Evolutionary conservation across 2,797 vertebrate genomes (phyloP).

Genomic region (Tympanoctomys barrerae): DNA sequence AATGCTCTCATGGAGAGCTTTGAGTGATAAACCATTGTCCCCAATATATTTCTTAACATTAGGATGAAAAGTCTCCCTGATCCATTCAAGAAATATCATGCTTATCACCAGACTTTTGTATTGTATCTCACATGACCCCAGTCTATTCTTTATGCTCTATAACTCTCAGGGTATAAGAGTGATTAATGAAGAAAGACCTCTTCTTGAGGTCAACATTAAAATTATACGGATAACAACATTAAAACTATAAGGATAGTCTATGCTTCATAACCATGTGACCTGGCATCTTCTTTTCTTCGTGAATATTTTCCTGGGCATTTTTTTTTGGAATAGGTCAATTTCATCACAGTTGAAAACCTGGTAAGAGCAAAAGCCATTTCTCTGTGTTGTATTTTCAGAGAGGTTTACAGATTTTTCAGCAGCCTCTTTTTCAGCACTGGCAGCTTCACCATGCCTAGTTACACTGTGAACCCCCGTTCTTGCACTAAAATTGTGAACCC

Average conservation of each 20-base stretch:
- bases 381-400: not conserved
- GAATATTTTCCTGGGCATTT: not conserved
- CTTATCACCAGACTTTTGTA: not conserved
- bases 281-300: not conserved
- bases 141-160: not conserved
- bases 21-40: not conserved
- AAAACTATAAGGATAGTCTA: not conserved
- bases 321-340: not conserved
- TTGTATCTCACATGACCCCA: not conserved
- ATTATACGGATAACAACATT: not conserved
- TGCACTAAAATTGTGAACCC: too few relatives aligned
- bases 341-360: not conserved
- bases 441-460: not conserved
- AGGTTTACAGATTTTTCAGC: not conserved
- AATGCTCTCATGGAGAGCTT: not conserved
- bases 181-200: not conserved
- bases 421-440: not conserved
- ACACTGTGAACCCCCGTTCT: not conserved
- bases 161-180: not conserved
- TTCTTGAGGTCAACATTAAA: not conserved
- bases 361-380: not conserved
- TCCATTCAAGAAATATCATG: not conserved
- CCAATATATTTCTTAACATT: not conserved
- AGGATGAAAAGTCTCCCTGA: not conserved
- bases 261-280: not conserved